Conservation (phyloP, 2,888 invertebrate species). For the Drosophila koepferae region DNA sequence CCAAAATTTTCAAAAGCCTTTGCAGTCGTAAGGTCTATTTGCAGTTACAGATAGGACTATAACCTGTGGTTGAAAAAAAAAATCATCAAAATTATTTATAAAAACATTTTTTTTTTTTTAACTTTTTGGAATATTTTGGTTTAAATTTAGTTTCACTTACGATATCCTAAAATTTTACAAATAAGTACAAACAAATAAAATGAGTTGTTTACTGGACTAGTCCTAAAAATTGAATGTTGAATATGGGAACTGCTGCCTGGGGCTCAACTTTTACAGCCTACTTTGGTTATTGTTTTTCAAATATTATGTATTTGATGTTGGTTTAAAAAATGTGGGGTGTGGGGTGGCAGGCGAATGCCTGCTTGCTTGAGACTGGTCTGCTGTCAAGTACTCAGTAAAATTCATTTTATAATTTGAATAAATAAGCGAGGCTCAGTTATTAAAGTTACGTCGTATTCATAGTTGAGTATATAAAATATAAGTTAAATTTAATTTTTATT, state of each 20-base stretch:
- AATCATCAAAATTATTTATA: background rate
- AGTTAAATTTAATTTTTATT: background rate
- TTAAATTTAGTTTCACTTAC: conserved; percentile 4
- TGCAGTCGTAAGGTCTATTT: background rate
- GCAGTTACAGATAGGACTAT: background rate
- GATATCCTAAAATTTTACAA: background rate
- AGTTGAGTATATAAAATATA: background rate
- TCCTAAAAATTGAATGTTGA: background rate
- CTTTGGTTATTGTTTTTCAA: background rate
- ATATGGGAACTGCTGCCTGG: background rate
- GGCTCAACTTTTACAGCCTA: background rate
- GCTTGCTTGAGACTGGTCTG: background rate
- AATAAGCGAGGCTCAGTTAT: too few relatives aligned
- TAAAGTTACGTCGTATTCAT: too few relatives aligned
- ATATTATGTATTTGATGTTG: background rate
- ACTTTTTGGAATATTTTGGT: too few relatives aligned
- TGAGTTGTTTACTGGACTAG: conserved; percentile 5
- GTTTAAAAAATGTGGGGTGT: background rate
- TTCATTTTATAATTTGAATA: background rate
- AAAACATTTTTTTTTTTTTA: background rate
- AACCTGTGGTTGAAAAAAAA: background rate
- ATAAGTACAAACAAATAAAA: conserved; percentile 5
- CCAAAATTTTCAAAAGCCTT: background rate
- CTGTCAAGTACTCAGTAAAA: background rate
- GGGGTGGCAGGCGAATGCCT: background rate